These are phyloP conservation scores for Genyomyrus donnyi DNA, from an alignment of 2,113 vertebrate genomes.

Conservation along the genomic window DNA sequence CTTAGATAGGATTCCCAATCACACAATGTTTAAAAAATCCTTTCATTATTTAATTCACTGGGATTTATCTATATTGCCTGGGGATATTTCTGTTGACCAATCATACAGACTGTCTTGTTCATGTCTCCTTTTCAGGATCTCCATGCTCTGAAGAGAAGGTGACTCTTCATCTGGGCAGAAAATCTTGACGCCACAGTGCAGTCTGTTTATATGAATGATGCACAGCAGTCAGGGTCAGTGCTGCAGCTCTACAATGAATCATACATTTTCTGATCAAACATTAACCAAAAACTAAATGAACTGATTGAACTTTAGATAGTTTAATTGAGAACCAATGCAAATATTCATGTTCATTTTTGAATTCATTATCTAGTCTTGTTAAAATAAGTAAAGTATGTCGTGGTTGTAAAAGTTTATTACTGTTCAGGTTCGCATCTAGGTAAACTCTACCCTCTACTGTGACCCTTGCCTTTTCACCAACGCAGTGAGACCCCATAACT, in stretches of 20 bases:
- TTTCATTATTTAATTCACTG: neutral
- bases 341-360: neutral
- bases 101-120: no score
- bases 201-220: no score
- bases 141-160: neutral
- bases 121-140: neutral
- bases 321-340: neutral
- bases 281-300: neutral
- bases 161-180: neutral
- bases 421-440: neutral
- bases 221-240: neutral
- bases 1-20: neutral
- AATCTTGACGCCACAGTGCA: no score
- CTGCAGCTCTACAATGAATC: neutral
- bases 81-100: neutral
- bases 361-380: neutral
- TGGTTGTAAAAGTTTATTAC: neutral
- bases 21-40: neutral
- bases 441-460: neutral
- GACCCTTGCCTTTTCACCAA: neutral
- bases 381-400: neutral
- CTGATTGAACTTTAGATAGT: neutral
- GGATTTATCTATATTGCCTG: neutral
- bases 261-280: neutral
- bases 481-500: neutral